phyloP scores from a whole-genome alignment of 2,888 invertebrate genomes.

The Coelinius sp. region DNA sequence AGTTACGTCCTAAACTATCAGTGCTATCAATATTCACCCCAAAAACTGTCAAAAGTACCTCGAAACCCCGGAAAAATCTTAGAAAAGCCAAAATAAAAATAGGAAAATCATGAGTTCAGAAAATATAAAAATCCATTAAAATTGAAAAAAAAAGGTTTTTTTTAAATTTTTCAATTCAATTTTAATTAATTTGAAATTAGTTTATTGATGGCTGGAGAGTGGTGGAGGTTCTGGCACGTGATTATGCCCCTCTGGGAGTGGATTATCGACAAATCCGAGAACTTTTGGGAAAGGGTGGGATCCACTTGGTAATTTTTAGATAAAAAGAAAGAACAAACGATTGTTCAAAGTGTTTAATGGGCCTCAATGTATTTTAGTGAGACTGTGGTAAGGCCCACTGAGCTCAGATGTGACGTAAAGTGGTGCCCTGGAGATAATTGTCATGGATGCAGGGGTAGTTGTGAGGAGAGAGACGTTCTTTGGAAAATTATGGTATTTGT shows the following conservation, averaged over 20 bases:
- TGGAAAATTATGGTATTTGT: constrained; percentile 60
- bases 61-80: background rate
- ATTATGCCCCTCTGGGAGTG: constrained; percentile 46
- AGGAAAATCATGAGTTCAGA: no score
- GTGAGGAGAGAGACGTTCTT: constrained; percentile 62
- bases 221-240: constrained; percentile 41
- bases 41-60: background rate
- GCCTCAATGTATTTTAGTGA: constrained; percentile 25
- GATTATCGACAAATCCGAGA: constrained; percentile 32
- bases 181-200: background rate
- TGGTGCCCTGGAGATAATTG: constrained; percentile 3
- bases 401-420: background rate
- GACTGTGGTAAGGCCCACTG: background rate
- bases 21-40: background rate
- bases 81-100: no score
- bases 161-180: background rate
- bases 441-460: constrained; percentile 45
- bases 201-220: constrained; percentile 32
- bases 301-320: background rate
- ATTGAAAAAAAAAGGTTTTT: no score
- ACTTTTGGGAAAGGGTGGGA: constrained; percentile 19
- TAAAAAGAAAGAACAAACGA: background rate
- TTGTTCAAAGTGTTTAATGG: background rate
- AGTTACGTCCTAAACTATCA: background rate
- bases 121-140: no score